Base-by-base conservation (phyloP, 1,140 invertebrate species). In the Drosophila takahashii region DNA sequence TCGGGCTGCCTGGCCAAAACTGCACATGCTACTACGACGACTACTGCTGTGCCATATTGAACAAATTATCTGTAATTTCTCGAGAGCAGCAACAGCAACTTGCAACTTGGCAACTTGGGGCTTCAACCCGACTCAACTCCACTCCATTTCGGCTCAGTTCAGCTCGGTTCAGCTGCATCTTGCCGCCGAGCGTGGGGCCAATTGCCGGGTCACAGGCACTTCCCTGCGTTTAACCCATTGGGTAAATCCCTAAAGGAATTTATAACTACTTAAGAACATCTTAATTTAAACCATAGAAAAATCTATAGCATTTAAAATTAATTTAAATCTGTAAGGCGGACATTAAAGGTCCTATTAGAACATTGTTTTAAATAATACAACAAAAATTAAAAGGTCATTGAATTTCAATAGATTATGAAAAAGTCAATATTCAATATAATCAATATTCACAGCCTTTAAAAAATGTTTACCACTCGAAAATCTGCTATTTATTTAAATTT, bases 51-150 rank as follows among this genome's bases (percentile, higher is more conserved):
- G 86, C 72, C 87, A 90, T 86, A 90, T 90, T 90, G 86, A 81
- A 83, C 86, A 90, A 90, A 90, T 90, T 90, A 90, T 90, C 87
- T 80, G 87, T 86, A 86, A 90, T 90, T 90, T 90, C 87, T 90
- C 87, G 73, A 90, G 78, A 72, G 75, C 70, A 80, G 61, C 74
- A 60, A 42, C 27, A 47, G 59, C 72, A 75, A 70, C 60, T 80
- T 22, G 22, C 22, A 22, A 22, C 22, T 22, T 22, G 22, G 22
- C 22, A 22, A 22, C 22, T 22, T 76, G 44, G 62, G 37, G 36
- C 39, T 66, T 16, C 62, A 26, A 7, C 32, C 34, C 15, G 4
- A 62, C 60, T 44, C 47, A 44, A 69, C 61, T 51, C 36, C 8
- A 26, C 60, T 26, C 27, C 32, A 27, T 7, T 48, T 39, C 11